A percentile compares a stretch with the other conserved stretches of the same genome.
Conservation (phyloP, 2,113 vertebrate genomes). For the Cavia aperea region DNA sequence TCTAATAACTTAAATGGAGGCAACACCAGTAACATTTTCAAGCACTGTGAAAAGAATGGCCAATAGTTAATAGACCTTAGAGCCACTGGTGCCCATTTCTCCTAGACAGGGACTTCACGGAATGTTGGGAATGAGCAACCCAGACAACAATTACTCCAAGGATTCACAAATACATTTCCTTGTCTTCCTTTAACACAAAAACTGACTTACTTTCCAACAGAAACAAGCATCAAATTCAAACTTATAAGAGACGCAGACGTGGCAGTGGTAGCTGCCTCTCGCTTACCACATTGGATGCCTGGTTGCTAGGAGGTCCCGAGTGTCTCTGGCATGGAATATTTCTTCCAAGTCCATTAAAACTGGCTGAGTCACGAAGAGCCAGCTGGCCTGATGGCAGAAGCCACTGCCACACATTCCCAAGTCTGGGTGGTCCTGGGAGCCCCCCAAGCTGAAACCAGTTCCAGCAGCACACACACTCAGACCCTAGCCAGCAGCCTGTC, state of each 20-base stretch:
- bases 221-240: neutral
- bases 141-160: neutral
- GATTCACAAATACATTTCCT: neutral
- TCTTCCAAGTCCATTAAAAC: slow-evolving; percentile 1
- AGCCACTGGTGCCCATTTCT: rapidly evolving
- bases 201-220: neutral
- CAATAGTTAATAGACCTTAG: rapidly evolving
- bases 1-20: neutral
- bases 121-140: neutral
- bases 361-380: neutral
- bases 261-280: neutral
- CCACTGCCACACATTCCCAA: neutral
- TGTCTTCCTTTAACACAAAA: neutral
- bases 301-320: neutral
- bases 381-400: neutral
- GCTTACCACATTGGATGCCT: neutral
- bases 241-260: rapidly evolving
- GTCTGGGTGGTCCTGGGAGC: neutral
- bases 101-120: neutral
- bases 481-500: neutral
- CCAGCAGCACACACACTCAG: neutral
- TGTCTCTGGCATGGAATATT: neutral
- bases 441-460: neutral
- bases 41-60: rapidly evolving
- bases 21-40: rapidly evolving